Evolutionary conservation across 2,888 invertebrate genomes (phyloP), one percentile per base, ranked within the genome.

Genomic region (Dolichomitus sp.): DNA sequence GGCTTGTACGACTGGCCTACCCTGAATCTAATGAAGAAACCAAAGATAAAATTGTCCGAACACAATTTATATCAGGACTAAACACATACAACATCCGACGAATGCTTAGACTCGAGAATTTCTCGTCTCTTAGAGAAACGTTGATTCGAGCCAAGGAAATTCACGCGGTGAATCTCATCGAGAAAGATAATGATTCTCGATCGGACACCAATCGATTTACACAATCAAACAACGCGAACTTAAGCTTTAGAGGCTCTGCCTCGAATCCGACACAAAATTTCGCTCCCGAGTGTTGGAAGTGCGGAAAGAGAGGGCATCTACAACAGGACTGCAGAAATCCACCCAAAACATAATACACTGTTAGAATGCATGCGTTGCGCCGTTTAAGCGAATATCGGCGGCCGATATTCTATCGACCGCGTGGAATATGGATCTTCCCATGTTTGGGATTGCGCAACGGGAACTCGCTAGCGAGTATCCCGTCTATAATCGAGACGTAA

Each of bases 1-100:
- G 66, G 7, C 17, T 66, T 0, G 33, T 30, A 17, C 19, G 30
- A n/a, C 7, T 45, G 14, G 66, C 66, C 23, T 50, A 27, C 27
- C 48, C 66, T 1, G 66, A 66, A 50, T 23, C 33, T 3, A 50
- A 48, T 9, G 50, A 50, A 33, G 68, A 68, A 50, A 66, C 66
- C 0, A 23, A 27, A 66, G 66, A 48, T 27, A 66, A 66, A 30
- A 45, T 66, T 27, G 48, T 48, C 2, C 27, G 45, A 4, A 23
- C 14, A 4, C 48, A 66, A 4, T 66, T 66, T 23, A 66, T 66
- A 27, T 19, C 66, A 6, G 48, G 30, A 48, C 23, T 66, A 12
- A n/a, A 9, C 9, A 12, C 45, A 7, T 23, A 48, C 23, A 30
- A 14, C 19, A 30, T 66, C n/a, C 66, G 48, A 4, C 12, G 48